phyloP scores from a whole-genome alignment of 2,888 invertebrate genomes.

The Xanthorhoe designata region DNA sequence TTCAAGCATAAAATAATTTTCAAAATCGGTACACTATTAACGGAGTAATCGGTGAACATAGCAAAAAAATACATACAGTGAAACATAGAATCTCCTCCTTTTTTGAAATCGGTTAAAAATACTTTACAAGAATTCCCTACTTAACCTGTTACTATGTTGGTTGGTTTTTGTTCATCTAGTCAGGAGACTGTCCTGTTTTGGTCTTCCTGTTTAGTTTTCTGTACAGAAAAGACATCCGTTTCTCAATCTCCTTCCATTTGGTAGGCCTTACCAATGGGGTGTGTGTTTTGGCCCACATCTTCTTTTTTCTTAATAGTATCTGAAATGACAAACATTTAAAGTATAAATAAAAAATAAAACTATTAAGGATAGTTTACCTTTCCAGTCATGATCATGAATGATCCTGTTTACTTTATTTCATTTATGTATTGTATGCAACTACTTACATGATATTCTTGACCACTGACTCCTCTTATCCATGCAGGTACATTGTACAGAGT shows the following conservation, averaged over 20 bases:
- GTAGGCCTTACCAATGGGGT: constrained; percentile 89
- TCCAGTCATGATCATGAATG: too few relatives aligned
- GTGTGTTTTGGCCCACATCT: constrained; percentile 85
- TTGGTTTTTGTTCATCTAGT: constrained; percentile 50
- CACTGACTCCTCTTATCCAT: constrained; percentile 95
- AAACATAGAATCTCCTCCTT: too few relatives aligned
- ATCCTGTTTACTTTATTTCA: not conserved
- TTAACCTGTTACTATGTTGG: constrained; percentile 6
- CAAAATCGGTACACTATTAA: too few relatives aligned
- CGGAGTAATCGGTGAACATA: too few relatives aligned
- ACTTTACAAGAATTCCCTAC: constrained; percentile 2
- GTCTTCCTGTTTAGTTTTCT: constrained; percentile 93
- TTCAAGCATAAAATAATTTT: too few relatives aligned
- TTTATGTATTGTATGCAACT: too few relatives aligned
- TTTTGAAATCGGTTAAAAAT: too few relatives aligned
- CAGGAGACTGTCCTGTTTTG: constrained; percentile 86
- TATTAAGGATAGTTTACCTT: too few relatives aligned
- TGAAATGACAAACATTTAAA: constrained; percentile 49
- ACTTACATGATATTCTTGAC: constrained; percentile 91
- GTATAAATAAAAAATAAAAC: not conserved
- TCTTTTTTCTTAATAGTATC: constrained; percentile 89
- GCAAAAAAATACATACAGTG: too few relatives aligned
- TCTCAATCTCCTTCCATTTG: constrained; percentile 91
- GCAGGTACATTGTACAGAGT: constrained; percentile 93
- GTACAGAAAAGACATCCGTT: constrained; percentile 90